A percentile compares a stretch with the other conserved stretches of the same genome.
Conservation (phyloP, 2,797 vertebrate genomes). For the Cirrhinus mrigala region DNA sequence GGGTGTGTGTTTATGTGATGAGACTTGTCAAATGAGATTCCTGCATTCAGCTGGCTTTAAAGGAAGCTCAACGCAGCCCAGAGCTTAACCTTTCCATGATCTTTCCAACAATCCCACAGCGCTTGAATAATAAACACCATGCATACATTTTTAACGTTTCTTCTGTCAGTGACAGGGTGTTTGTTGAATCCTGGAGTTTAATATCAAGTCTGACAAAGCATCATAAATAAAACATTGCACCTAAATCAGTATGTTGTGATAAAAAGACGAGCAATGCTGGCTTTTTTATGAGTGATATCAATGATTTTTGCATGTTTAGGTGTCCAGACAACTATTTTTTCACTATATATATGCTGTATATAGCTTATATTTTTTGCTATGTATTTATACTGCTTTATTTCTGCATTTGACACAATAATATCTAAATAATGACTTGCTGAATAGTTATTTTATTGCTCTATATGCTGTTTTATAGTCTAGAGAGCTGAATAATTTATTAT, state of each 20-base stretch:
- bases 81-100: slow-evolving; percentile 15
- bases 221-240: not conserved
- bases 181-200: slow-evolving; percentile 1
- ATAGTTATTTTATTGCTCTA: not conserved
- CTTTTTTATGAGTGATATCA: not conserved
- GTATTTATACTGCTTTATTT: too few relatives aligned
- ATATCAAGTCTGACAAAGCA: not conserved
- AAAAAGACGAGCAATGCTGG: not conserved
- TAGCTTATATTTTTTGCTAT: too few relatives aligned
- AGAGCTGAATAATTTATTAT: too few relatives aligned
- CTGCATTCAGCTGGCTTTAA: not conserved
- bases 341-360: too few relatives aligned
- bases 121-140: slow-evolving; percentile 16
- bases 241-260: not conserved
- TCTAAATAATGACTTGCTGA: not conserved
- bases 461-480: too few relatives aligned
- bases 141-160: slow-evolving; percentile 4
- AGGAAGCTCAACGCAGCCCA: not conserved
- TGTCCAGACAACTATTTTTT: not conserved
- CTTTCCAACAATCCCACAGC: not conserved
- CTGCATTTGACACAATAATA: not conserved
- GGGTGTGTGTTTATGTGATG: not conserved
- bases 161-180: not conserved
- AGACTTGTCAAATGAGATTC: not conserved
- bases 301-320: not conserved